These are phyloP conservation scores for Sparidentex hasta DNA, from an alignment of 2,797 vertebrate species.

Conservation along the genomic window DNA sequence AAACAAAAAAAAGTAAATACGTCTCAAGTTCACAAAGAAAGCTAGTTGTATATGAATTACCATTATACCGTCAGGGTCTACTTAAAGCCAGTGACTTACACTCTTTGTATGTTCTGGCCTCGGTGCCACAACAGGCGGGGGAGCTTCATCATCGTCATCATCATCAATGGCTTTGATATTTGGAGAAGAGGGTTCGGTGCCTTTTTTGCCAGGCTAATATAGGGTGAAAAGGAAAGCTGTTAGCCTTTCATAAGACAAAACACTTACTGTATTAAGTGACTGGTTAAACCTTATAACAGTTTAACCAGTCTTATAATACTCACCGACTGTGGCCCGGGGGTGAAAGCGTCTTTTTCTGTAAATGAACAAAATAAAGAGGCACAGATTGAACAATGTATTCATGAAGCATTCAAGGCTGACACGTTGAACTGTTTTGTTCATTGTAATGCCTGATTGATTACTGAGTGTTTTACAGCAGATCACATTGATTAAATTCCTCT, in stretches of 20 bases:
- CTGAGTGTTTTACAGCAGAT: background rate
- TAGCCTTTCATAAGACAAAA: background rate
- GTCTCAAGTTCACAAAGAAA: background rate
- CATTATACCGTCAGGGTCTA: background rate
- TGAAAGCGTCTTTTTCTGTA: slow-evolving; percentile 94
- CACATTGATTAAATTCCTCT: slow-evolving; percentile 11
- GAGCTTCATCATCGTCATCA: slow-evolving; percentile 93
- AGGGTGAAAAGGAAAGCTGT: slow-evolving; percentile 25
- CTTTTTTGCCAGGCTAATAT: slow-evolving; percentile 91
- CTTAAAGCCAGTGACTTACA: slow-evolving; percentile 81
- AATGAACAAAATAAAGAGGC: slow-evolving; percentile 8
- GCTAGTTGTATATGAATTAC: background rate
- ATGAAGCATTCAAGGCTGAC: background rate
- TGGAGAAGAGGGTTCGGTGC: slow-evolving; percentile 87
- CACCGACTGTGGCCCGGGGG: slow-evolving; percentile 92
- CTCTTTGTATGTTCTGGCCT: slow-evolving; percentile 98
- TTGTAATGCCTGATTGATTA: background rate
- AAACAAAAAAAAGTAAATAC: background rate
- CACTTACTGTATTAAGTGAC: too few relatives aligned
- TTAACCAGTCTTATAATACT: slow-evolving; percentile 73
- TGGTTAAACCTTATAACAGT: too few relatives aligned
- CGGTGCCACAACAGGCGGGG: slow-evolving; percentile 94
- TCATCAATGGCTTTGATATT: slow-evolving; percentile 89
- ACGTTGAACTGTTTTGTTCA: background rate
- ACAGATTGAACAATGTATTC: background rate